Percentiles rank a stretch among this genome's conserved stretches.
These are phyloP conservation scores for Idaea straminata DNA, from an alignment of 2,888 invertebrate genomes.

Conservation along the genomic window DNA sequence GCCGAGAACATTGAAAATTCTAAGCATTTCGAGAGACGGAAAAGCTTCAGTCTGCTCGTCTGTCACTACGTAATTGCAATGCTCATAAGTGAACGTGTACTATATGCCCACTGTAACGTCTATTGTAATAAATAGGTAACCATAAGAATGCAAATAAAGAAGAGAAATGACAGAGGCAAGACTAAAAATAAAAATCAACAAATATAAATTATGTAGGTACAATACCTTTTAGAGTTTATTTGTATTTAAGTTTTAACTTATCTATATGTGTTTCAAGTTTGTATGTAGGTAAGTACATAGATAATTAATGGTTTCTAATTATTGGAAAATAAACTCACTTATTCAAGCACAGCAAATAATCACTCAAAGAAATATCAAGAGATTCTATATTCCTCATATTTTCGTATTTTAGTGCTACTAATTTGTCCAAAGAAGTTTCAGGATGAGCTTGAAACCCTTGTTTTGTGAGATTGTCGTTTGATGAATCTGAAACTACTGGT, in stretches of 20 bases:
- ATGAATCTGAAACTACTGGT: constrained; percentile 25
- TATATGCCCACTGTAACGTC: too few relatives aligned
- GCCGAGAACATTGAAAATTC: neutral
- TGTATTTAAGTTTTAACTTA: too few relatives aligned
- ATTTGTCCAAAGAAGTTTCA: constrained; percentile 56
- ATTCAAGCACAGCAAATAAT: constrained; percentile 43
- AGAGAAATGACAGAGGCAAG: constrained; percentile 9
- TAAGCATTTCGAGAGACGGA: too few relatives aligned
- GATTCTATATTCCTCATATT: constrained; percentile 56
- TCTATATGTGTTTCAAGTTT: too few relatives aligned
- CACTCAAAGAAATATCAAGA: constrained; percentile 53
- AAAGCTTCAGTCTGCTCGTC: too few relatives aligned
- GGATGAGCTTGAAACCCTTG: constrained; percentile 45
- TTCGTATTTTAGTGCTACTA: constrained; percentile 55
- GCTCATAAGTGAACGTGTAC: too few relatives aligned
- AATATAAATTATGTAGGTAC: too few relatives aligned
- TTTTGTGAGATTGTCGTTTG: constrained; percentile 29
- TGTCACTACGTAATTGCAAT: too few relatives aligned
- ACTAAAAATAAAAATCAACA: neutral
- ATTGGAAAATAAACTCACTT: constrained; percentile 17
- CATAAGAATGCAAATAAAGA: neutral
- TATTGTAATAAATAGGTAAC: too few relatives aligned
- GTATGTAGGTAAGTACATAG: too few relatives aligned
- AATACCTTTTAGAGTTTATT: too few relatives aligned
- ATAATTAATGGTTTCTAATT: too few relatives aligned